These are phyloP conservation scores for Arenicola marina DNA, from an alignment of 2,888 invertebrate species.

Conservation along the genomic window DNA sequence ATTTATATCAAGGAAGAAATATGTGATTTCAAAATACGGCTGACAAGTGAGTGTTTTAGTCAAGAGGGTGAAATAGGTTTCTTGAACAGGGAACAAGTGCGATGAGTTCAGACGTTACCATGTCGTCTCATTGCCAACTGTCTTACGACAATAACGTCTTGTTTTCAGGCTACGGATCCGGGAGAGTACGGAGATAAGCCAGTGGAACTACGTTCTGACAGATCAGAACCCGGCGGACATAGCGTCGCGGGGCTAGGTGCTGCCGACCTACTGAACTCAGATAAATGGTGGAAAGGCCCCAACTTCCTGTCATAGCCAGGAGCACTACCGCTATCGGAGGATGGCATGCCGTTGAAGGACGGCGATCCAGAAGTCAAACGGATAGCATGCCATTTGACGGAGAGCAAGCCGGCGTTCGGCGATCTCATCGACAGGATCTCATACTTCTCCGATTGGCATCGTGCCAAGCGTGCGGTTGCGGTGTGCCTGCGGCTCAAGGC, in stretches of 20 bases:
- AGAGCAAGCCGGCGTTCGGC: no score
- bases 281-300: conserved; percentile 11
- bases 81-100: no score
- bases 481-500: no score
- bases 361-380: conserved; percentile 3
- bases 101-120: no score
- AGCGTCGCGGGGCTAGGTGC: conserved; percentile 5
- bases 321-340: background rate
- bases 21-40: no score
- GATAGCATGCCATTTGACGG: no score
- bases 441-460: background rate
- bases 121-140: no score
- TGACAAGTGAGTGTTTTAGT: no score
- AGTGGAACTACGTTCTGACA: conserved; percentile 34
- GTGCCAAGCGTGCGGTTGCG: conserved; percentile 11
- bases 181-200: conserved; percentile 23
- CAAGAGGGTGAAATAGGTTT: no score
- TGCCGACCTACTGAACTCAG: background rate
- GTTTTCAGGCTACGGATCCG: no score
- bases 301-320: background rate
- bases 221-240: conserved; percentile 34
- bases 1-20: no score
- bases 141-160: no score
- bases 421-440: background rate
- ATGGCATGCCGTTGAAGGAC: background rate